Evolutionary conservation across 2,797 vertebrate species (phyloP), one percentile per base, ranked within the genome.

Genomic region (Tauraco hartlaubi): DNA sequence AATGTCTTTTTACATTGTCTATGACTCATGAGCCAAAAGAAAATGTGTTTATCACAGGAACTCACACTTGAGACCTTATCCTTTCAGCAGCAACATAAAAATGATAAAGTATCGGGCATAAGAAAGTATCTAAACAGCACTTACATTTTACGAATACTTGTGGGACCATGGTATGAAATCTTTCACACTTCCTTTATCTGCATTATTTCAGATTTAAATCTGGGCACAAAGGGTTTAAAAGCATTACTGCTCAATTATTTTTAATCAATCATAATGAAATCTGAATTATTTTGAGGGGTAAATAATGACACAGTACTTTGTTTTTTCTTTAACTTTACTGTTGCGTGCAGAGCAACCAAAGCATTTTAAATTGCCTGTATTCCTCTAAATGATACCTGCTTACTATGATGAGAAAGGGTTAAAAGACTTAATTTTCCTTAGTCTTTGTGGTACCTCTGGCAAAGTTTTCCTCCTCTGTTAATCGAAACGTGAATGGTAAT

Each of bases 21-120:
- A 44, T 93, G 93, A 94, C 95, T 97, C 85, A 59, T 39, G 88
- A 96, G 85, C 73, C 71, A 88, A 89, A 92, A 90, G 83, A 83
- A 96, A 96, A 94, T 94, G 80, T 94, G 92, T 97, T 97, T 96
- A 95, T 95, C 77, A 67, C 82, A 95, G 81, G 71, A 96, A 92
- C 63, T 88, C 77, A 77, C 23, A 67, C 82, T 92, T 78, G 49
- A 93, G 92, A 95, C 85, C 76, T 96, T 94, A 94, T 94, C 88
- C 90, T 97, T 96, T 97, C 96, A 97, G 43, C 96, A 97, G 48
- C 71, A 94, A 83, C 91, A 97, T 97, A 97, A 97, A 97, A 97
- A 87, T 79, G 49, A 78, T 66, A 88, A 92, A 95, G 59, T 59
- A 62, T 8, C 2, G 4, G 88, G 75, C 4, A 3, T 41, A 94